phyloP scores from a whole-genome alignment of 2,888 invertebrate genomes.

The Caenorhabditis angaria region DNA sequence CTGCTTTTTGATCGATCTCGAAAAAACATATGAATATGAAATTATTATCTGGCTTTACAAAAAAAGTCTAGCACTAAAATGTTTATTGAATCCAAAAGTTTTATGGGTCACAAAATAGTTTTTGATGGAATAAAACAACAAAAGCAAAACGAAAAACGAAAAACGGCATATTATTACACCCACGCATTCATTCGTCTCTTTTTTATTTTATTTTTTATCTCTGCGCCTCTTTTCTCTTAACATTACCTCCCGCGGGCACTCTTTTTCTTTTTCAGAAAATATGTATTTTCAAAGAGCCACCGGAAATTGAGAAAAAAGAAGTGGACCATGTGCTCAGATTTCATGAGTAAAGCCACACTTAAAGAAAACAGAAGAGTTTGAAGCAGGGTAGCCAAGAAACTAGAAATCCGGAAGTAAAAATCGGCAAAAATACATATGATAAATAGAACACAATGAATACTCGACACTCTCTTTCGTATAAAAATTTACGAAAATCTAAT shows the following conservation, averaged over 20 bases:
- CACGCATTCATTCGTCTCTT: constrained; percentile 10
- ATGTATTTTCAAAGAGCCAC: background rate
- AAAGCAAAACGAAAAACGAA: constrained; percentile 11
- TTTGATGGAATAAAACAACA: background rate
- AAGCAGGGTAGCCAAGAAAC: background rate
- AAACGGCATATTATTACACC: constrained; percentile 45
- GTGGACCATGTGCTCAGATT: background rate
- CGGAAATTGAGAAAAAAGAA: background rate
- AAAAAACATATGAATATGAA: background rate
- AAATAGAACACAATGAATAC: no score
- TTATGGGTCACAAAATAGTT: background rate
- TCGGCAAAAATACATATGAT: background rate
- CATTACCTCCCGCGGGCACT: background rate
- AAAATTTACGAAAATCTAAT: no score
- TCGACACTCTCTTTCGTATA: no score
- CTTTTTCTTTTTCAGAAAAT: background rate
- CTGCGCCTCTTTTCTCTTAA: background rate
- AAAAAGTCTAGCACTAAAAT: background rate
- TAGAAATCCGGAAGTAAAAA: background rate
- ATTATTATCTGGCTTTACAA: background rate
- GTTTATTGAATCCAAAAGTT: background rate
- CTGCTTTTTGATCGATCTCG: background rate
- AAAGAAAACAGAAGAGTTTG: no score
- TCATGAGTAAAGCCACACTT: background rate
- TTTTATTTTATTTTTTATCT: background rate